Base-by-base conservation (phyloP, 2,888 invertebrate species). In the Yponomeuta plumbellus region DNA sequence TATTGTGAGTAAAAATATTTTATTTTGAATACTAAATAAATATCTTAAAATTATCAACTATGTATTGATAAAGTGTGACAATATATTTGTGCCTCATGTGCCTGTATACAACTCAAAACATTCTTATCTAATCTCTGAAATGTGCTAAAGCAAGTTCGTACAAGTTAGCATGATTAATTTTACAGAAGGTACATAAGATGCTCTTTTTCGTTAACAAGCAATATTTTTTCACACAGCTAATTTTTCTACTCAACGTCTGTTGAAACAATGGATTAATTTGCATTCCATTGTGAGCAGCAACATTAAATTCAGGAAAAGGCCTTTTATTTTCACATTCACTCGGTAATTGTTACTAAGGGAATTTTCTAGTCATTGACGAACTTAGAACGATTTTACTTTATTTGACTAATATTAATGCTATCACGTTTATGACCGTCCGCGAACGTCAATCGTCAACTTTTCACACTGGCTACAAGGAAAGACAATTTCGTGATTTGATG, bases 261-360 rank as follows among this genome's bases (percentile, higher is more conserved):
- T 63, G 40, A 68, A 68, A 72, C 75, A 74, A 73, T 72, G 69
- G 71, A 69, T 70, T 70, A 66, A 76, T 79, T 77, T 76, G 70
- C 77, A 76, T 67, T 71, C 72, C 69, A 74, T 77, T 77, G 74
- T 75, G 67, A 71, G 67, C 69, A 74, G 67, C 44, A 21, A 73
- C 72, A 75, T 74, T 75, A 70, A 72, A 70, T 64, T 62, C 67
- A 67, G 69, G 71, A 59, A 70, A 69, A 67, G 69, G 68, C 70
- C 70, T 73, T 72, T 70, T 59, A 69, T 71, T 70, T 70, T 63
- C 4, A 8, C 21, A n/a, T 13, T n/a, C n/a, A 11, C 13, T 40
- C 39, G 40, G 21, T 11, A 40, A 63, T 44, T 63, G 44, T 63
- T 5, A 63, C 17, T n/a, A 13, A 10, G 39, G 39, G 34, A 62